Evolutionary conservation across 2,888 invertebrate genomes (phyloP).

Genomic region (Lithophane socia): DNA sequence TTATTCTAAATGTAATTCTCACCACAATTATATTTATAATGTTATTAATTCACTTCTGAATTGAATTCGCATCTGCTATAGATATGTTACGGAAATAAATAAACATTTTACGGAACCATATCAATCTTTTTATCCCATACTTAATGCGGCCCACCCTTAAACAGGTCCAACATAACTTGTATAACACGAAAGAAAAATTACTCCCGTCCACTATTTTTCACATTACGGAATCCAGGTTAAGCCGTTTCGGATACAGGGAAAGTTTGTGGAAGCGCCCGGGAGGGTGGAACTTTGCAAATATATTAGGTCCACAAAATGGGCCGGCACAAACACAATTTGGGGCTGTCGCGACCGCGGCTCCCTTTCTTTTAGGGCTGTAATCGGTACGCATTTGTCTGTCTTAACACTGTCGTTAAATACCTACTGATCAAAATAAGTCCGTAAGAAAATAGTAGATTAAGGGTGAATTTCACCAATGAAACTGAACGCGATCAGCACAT

Average conservation of each 20-base stretch:
- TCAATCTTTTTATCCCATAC: constrained; percentile 25
- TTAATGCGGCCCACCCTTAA: constrained; percentile 21
- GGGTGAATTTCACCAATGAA: neutral
- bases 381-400: constrained; percentile 14
- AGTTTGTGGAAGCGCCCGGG: constrained; percentile 51
- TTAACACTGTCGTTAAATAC: constrained; percentile 11
- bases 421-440: constrained; percentile 15
- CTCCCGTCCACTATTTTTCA: constrained; percentile 55
- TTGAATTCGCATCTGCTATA: neutral
- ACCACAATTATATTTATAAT: neutral
- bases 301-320: constrained; percentile 69
- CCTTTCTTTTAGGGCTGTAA: constrained; percentile 36
- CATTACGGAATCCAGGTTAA: constrained; percentile 67
- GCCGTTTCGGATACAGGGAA: constrained; percentile 61
- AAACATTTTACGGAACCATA: neutral
- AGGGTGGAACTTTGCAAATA: constrained; percentile 69
- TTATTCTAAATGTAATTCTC: neutral
- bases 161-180: constrained; percentile 39
- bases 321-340: constrained; percentile 72
- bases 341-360: constrained; percentile 54
- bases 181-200: constrained; percentile 47
- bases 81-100: neutral
- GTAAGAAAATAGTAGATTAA: constrained; percentile 1
- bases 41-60: no score
- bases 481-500: neutral